Evolutionary conservation across 2,797 vertebrate genomes (phyloP).

Genomic region (Phalanger gymnotis): DNA sequence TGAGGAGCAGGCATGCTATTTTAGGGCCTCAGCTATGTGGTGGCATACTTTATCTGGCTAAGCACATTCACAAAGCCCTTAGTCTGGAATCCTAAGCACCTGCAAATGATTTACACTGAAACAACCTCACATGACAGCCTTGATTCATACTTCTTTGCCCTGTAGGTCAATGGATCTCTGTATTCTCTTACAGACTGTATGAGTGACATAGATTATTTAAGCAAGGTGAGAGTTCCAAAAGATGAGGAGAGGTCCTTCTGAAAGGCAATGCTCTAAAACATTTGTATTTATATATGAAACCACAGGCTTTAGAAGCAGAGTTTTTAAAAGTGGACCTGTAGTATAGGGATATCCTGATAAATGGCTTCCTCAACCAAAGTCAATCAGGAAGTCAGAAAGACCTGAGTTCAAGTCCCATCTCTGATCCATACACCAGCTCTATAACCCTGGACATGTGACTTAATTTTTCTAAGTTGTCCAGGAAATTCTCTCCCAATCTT

Average conservation of each 20-base stretch:
- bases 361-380: not conserved
- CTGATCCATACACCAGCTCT: not conserved
- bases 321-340: not conserved
- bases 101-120: conserved; percentile 57
- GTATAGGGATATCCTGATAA: not conserved
- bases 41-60: not conserved
- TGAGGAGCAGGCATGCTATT: conserved; percentile 10
- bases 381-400: not conserved
- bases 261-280: conserved; percentile 39
- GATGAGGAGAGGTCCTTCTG: conserved; percentile 34
- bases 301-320: not conserved
- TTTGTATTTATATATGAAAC: conserved; percentile 54
- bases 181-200: conserved; percentile 37
- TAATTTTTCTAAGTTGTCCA: not conserved
- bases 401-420: not conserved
- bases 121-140: conserved; percentile 22
- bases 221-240: conserved; percentile 22
- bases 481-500: not conserved
- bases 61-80: conserved; percentile 16
- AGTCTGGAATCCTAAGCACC: conserved; percentile 22
- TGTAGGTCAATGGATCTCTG: not conserved
- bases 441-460: not conserved
- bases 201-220: conserved; percentile 31
- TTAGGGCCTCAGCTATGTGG: not conserved
- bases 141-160: conserved; percentile 53